Evolutionary conservation across 1,140 invertebrate genomes (phyloP), one percentile per base, ranked within the genome.

Genomic region (Sweltsa coloradensis): DNA sequence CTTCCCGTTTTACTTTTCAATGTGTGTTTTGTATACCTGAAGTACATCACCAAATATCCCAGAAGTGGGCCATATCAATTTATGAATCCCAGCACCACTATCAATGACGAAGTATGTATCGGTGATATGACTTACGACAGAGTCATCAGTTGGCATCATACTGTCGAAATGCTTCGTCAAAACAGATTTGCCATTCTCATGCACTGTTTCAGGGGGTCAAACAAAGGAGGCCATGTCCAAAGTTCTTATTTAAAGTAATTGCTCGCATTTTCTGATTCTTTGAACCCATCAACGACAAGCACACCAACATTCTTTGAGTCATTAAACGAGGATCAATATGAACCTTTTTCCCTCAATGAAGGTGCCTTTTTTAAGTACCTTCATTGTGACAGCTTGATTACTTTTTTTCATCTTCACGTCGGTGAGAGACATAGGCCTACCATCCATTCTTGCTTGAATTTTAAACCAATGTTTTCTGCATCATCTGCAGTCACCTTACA

Each of bases 111-210:
- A 14, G 41, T 42, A 25, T 37, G 36, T 37, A 22, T 37, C 36
- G 14, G 7, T 4, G 25, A 5, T 5, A 21, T 19, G 18, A 22
- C 11, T 37, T 37, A 22, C 18, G 36, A 22, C 11, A 37, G 18
- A 19, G 36, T 37, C 36, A 22, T n/a, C n/a, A n/a, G n/a, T n/a
- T n/a, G 36, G 23, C 16, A 7, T 42, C 19, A 42, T 5, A 14
- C 41, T 23, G 25, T 25, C 41, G 5, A 42, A 24, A 14, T 19
- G 7, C n/a, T 23, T 42, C 25, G 41, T 24, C 5, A 42, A 42
- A 23, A 24, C 18, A 19, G 41, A 42, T 42, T 42, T 42, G 5
- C 25, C 41, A 42, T 42, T 42, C 41, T 42, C n/a, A 42, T 42
- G 18, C 4, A 7, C 25, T 42, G 41, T 23, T 19, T 42, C 16